Conservation (phyloP, 2,113 vertebrate species). For the Nematolebias whitei region DNA sequence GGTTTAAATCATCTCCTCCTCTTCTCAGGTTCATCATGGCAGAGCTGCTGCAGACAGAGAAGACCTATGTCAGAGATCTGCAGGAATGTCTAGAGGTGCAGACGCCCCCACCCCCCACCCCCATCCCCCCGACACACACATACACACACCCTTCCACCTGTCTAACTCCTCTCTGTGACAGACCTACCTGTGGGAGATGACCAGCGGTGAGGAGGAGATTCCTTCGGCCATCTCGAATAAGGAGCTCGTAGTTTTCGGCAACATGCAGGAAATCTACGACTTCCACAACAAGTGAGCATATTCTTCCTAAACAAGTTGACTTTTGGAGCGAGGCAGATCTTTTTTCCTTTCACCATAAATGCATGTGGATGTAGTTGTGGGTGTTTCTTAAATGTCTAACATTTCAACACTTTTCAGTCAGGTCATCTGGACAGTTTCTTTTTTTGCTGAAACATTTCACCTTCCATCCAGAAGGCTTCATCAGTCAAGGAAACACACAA, state of each 20-base stretch:
- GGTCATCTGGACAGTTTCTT: too few species aligned
- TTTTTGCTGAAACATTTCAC: too few species aligned
- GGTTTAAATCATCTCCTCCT: not conserved
- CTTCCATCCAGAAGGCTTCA: too few species aligned
- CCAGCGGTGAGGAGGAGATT: conserved; percentile 92
- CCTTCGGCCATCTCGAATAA: conserved; percentile 93
- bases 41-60: conserved; percentile 96
- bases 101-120: too few species aligned
- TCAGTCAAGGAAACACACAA: too few species aligned
- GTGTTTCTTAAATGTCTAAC: too few species aligned
- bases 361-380: too few species aligned
- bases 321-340: not conserved
- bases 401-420: too few species aligned
- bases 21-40: conserved; percentile 97
- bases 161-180: conserved; percentile 51
- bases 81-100: conserved; percentile 95
- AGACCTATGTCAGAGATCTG: conserved; percentile 94
- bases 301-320: not conserved
- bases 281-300: conserved; percentile 93
- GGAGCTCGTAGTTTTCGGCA: conserved; percentile 95
- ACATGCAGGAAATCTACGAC: conserved; percentile 98
- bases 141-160: not conserved
- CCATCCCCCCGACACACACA: too few species aligned
- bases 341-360: too few species aligned
- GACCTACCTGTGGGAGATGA: conserved; percentile 99